Evolutionary conservation across 2,113 vertebrate genomes (phyloP).

Genomic region (Artemisiospiza belli): DNA sequence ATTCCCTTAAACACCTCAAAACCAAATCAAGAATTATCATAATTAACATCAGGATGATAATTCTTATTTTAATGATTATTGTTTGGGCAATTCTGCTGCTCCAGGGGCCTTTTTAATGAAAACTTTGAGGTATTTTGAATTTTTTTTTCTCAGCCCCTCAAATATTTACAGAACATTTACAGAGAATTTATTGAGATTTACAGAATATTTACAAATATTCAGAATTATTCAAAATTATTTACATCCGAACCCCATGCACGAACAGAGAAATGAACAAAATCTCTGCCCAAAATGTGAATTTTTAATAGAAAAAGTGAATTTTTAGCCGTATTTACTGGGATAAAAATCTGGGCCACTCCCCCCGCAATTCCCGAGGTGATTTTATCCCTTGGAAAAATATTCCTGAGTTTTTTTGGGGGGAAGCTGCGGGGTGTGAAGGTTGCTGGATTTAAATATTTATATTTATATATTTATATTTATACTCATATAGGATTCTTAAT

Average conservation of each 20-base stretch:
- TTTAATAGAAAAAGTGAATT: background rate
- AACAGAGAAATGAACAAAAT: background rate
- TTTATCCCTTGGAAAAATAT: background rate
- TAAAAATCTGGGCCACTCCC: background rate
- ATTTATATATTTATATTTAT: background rate
- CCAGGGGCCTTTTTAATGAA: background rate
- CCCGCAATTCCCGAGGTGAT: background rate
- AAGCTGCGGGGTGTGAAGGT: background rate
- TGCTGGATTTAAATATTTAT: background rate
- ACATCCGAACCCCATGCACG: background rate
- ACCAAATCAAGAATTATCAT: background rate
- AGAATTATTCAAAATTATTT: background rate
- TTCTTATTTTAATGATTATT: no score
- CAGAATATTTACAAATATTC: background rate
- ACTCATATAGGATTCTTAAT: background rate
- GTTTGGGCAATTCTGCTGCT: background rate
- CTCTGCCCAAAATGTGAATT: background rate
- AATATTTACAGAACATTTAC: background rate
- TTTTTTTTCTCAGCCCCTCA: background rate
- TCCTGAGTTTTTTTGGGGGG: background rate
- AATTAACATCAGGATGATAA: no score
- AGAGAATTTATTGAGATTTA: background rate
- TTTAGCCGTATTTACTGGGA: background rate
- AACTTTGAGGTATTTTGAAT: slow-evolving; percentile 29
- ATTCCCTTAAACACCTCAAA: background rate